Evolutionary conservation across 1,140 invertebrate species (phyloP).

Genomic region (Brachionus plicatilis): DNA sequence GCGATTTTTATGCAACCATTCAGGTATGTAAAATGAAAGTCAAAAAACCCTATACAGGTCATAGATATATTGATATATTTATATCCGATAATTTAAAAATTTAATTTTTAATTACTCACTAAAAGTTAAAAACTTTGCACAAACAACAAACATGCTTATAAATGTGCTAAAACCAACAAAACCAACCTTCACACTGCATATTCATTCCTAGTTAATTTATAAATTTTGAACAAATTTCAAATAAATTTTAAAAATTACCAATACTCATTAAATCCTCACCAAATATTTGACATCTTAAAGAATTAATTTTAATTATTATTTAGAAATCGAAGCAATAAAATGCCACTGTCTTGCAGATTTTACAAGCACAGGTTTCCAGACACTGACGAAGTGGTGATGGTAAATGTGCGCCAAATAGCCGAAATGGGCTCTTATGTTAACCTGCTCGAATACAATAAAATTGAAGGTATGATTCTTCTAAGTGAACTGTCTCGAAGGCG

Average conservation of each 20-base stretch:
- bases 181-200: not conserved
- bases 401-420: slow-evolving; percentile 93
- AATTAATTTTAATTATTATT: not conserved
- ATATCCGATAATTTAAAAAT: not conserved
- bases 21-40: not conserved
- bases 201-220: not conserved
- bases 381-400: slow-evolving; percentile 98
- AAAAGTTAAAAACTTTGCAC: not conserved
- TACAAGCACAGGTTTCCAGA: slow-evolving; percentile 97
- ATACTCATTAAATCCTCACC: not conserved
- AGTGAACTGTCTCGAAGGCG: slow-evolving; percentile 94
- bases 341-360: slow-evolving; percentile 93
- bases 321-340: slow-evolving; percentile 51
- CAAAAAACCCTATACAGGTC: not conserved
- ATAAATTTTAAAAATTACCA: not conserved
- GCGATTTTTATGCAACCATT: not conserved
- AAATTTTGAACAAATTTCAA: not conserved
- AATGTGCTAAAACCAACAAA: not conserved
- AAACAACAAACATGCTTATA: not conserved
- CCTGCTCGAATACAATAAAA: slow-evolving; percentile 95
- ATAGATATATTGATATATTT: not conserved
- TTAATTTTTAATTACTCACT: not conserved
- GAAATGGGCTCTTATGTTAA: slow-evolving; percentile 99
- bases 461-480: slow-evolving; percentile 74
- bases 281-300: not conserved